Evolutionary conservation across 1,140 invertebrate genomes (phyloP), one percentile per base, ranked within the genome.

Genomic region (Drosophila mojavensis): DNA sequence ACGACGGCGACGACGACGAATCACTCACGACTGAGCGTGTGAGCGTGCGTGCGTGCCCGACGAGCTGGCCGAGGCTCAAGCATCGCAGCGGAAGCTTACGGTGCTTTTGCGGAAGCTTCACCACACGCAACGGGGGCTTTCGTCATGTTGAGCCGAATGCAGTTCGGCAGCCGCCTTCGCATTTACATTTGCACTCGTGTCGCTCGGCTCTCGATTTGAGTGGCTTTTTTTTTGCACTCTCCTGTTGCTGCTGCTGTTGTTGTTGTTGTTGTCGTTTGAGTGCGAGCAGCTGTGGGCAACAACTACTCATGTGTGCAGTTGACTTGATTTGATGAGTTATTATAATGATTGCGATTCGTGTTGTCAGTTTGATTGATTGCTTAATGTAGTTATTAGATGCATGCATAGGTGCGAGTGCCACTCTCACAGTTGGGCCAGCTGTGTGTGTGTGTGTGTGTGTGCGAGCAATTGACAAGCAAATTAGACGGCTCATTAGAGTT

Each of bases 381-480:
- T 36, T 79, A 83, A 86, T 86, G 77, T 88, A 88, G 84, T 83
- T 79, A 79, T 86, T 88, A 86, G 68, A 69, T 47, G n/a, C 43
- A 69, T 47, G n/a, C 43, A 6, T 75, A 76, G 82, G 75, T 85
- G 83, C 70, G 82, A 86, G 53, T 85, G 78, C 69, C 78, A 70
- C 53, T 64, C 74, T 20, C 62, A 61, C 30, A 66, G 61, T 53
- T 65, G 67, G 55, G 47, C 56, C 24, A 47, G 20, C 9, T 5
- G 39, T 61, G n/a, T 28, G 4, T 39, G 48, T 43, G 66, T 72
- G 48, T 53, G 53, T 61, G 47, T 50, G 53, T 73, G 60, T 63
- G 56, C 56, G 39, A 60, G 74, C 68, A 79, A 72, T 56, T 62
- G 62, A 24, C 59, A 62, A 50, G 51, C 63, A 74, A 81, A 81